Conservation (phyloP, 1,140 invertebrate species). For the Reticulitermes speratus region DNA sequence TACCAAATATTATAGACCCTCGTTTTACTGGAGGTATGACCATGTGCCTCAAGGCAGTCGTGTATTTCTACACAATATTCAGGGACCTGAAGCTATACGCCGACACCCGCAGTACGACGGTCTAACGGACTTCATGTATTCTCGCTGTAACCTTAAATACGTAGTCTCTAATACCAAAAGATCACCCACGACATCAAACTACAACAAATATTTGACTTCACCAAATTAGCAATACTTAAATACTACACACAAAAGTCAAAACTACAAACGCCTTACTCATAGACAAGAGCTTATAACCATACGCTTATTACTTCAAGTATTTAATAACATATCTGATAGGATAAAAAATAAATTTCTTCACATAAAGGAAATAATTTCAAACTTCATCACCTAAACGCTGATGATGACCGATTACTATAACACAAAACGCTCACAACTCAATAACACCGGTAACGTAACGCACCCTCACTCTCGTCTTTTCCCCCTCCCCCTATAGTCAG, state of each 20-base stretch:
- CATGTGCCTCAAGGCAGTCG: too few species aligned
- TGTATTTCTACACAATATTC: too few species aligned
- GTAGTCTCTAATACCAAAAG: neutral
- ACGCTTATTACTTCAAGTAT: neutral
- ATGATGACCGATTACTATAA: neutral
- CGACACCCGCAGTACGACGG: too few species aligned
- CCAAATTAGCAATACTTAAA: neutral
- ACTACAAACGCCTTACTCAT: neutral
- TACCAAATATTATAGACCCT: constrained; percentile 32
- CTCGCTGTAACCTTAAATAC: neutral
- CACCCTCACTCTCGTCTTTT: neutral
- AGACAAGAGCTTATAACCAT: neutral
- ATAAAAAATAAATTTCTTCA: neutral
- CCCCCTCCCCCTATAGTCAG: too few species aligned
- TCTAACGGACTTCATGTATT: neutral
- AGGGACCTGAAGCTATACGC: too few species aligned
- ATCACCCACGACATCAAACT: neutral
- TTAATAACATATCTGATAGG: neutral
- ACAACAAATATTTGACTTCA: neutral
- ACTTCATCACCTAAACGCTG: neutral
- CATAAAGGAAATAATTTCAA: neutral
- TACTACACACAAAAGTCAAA: neutral
- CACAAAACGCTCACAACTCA: neutral
- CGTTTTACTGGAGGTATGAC: too few species aligned
- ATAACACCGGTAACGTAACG: neutral